Evolutionary conservation across 2,113 vertebrate species (phyloP), one percentile per base, ranked within the genome.

Genomic region (Myodes glareolus): DNA sequence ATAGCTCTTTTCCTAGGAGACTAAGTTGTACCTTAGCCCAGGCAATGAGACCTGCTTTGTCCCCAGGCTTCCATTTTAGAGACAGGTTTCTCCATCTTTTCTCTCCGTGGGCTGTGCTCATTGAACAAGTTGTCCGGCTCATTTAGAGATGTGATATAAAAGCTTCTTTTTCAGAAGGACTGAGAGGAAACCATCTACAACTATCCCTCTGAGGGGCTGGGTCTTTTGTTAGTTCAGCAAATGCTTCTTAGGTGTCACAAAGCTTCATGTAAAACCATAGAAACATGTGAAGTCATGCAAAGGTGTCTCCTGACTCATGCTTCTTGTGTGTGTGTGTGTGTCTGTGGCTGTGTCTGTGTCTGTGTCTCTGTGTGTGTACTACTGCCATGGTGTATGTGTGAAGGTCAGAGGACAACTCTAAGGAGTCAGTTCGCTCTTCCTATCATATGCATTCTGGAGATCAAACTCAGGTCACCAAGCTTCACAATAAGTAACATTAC

Each of bases 31-130:
- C 63, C 68, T 68, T 27, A 50, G n/a, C 82, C 82, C 5, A 63
- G 47, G 36, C 9, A 23, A 4, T 61, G 80, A 33, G 19, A 63
- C 21, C 45, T 2, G 14, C 29, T 58, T 47, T 31, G 7, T 42
- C 45, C 45, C 47, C 6, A 23, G 36, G 39, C 17, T 0, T 27
- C 23, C 77, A 19, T 25, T 73, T 63, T 7, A 14, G 23, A 84
- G 2, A 68, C 4, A 7, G 29, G 19, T 13, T 92, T 78, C 45
- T 47, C 11, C 17, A 10, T 5, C 7, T 87, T 4, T 45, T 14
- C 5, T 77, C 23, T 17, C 7, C 0, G 10, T n/a, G 2, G 2
- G 7, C 2, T 2, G 1, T 10, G 50, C 42, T 81, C 25, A 17
- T 7, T 33, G 10, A 92, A 65, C 21, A 73, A 73, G 45, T 25